Evolutionary conservation across 2,113 vertebrate genomes (phyloP).

Genomic region (Mesitornis unicolor): DNA sequence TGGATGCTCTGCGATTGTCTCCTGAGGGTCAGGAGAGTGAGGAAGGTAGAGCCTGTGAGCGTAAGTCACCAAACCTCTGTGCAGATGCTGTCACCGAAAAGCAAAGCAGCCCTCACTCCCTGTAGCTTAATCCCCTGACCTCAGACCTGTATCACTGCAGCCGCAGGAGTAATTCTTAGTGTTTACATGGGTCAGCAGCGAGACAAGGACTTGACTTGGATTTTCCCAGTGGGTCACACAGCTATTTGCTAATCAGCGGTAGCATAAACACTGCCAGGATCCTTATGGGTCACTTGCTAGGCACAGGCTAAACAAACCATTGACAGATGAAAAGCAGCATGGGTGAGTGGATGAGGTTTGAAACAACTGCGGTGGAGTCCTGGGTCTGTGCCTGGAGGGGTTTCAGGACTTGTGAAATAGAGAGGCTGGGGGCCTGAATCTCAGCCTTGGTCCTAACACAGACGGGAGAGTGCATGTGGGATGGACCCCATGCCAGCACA

Average conservation of each 20-base stretch:
- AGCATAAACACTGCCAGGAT: constrained; percentile 38
- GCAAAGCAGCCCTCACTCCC: not conserved
- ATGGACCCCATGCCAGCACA: rapidly evolving
- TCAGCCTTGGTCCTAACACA: not conserved
- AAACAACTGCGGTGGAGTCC: not conserved
- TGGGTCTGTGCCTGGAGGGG: not conserved
- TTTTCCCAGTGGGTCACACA: constrained; percentile 3
- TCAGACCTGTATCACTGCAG: not conserved
- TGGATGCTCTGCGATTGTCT: not conserved
- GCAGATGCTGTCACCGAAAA: not conserved
- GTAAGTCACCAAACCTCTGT: not conserved
- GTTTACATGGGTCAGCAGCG: constrained; percentile 39
- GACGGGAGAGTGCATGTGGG: not conserved
- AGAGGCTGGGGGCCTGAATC: not conserved
- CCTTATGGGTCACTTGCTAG: constrained; percentile 52
- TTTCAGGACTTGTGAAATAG: not conserved
- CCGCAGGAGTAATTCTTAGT: not conserved
- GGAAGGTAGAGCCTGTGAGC: not conserved
- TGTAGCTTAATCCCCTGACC: constrained; percentile 32
- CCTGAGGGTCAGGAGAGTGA: not conserved
- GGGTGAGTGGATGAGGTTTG: constrained; percentile 11
- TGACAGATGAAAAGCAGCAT: constrained; percentile 26
- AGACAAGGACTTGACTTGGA: constrained; percentile 41
- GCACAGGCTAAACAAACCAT: constrained; percentile 56
- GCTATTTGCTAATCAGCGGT: not conserved